Evolutionary conservation across 92 coral and sea anemone genomes (phyloP), one percentile per base, ranked within the genome.

Genomic region (Palythoa heliodiscus): DNA sequence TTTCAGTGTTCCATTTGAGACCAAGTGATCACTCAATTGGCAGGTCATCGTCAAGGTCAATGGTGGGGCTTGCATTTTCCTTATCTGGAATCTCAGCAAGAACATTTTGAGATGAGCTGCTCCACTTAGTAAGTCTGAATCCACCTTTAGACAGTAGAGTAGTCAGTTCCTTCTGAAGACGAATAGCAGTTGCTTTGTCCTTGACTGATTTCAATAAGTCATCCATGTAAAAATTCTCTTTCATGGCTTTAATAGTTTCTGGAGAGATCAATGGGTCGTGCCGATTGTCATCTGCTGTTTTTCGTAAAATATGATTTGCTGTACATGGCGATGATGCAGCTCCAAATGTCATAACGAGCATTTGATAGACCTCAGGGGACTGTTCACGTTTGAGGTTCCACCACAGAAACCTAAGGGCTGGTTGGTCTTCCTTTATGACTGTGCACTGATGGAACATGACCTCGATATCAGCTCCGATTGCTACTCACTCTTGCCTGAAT

Each of bases 11-110:
- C 69, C 24, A 63, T 35, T 71, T 38, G 7, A 24, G 37, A 16
- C 92, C 87, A 35, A 91, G 89, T 0, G 94, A 70, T 60, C 83
- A 88, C 70, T 91, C 92, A 71, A 86, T 58, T 14, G 92, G 90
- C 15, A 89, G 76, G 22, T 76, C 83, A 29, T 85, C 83, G 50
- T 88, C 76, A 15, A 76, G 52, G 61, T 69, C 72, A n/a, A 67
- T 70, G 77, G 75, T 60, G 20, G 87, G 86, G 52, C 83, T 43
- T 12, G 91, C 84, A 52, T 52, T 73, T 70, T 91, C 91, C 43
- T 75, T 25, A 52, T 50, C 57, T n/a, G 89, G 92, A 19, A 85
- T 85, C 58, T 81, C 4, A 7, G 89, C 55, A 7, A 80, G 77
- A 25, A 84, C 91, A 8, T 61, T 87, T 20, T 84, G 83, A 20